Percentiles rank a stretch among this genome's conserved stretches.
Conservation (phyloP, 1,140 invertebrate genomes). For the Polypedilum vanderplanki region DNA sequence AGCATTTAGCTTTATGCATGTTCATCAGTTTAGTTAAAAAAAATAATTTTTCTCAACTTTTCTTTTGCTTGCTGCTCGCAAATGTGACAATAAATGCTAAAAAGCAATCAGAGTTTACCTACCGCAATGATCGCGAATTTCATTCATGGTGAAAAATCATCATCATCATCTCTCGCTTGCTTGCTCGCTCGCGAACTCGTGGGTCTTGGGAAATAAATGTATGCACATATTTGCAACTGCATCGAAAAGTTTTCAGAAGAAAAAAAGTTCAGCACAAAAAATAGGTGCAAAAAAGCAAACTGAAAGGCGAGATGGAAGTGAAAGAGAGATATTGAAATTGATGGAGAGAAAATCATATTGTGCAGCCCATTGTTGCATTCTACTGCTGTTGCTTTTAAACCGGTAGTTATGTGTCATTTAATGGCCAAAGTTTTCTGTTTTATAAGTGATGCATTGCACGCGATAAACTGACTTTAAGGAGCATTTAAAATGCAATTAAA, state of each 20-base stretch:
- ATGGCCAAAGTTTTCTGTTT: slow-evolving; percentile 5
- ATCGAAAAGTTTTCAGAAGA: neutral
- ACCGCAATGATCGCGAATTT: slow-evolving; percentile 24
- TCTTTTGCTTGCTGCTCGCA: neutral
- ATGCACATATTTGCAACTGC: too few species aligned
- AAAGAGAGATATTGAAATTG: neutral
- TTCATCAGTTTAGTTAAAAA: slow-evolving; percentile 8
- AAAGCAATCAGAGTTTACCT: slow-evolving; percentile 23
- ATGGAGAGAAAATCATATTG: neutral
- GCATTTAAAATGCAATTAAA: slow-evolving; percentile 26
- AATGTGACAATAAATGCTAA: slow-evolving; percentile 15
- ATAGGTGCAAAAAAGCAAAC: neutral
- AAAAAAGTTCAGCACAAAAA: neutral
- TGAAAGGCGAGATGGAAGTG: too few species aligned
- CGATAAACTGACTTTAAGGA: neutral
- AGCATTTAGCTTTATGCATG: neutral
- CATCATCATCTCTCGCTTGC: neutral
- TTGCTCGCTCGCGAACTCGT: neutral
- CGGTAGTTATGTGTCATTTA: slow-evolving; percentile 22
- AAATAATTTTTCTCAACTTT: neutral
- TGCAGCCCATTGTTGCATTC: neutral
- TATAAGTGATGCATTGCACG: neutral
- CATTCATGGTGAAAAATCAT: slow-evolving; percentile 25
- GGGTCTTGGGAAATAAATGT: slow-evolving; percentile 24
- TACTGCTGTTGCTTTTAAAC: neutral